Evolutionary conservation across 1,140 invertebrate species (phyloP).

Genomic region (Littorina saxatilis): DNA sequence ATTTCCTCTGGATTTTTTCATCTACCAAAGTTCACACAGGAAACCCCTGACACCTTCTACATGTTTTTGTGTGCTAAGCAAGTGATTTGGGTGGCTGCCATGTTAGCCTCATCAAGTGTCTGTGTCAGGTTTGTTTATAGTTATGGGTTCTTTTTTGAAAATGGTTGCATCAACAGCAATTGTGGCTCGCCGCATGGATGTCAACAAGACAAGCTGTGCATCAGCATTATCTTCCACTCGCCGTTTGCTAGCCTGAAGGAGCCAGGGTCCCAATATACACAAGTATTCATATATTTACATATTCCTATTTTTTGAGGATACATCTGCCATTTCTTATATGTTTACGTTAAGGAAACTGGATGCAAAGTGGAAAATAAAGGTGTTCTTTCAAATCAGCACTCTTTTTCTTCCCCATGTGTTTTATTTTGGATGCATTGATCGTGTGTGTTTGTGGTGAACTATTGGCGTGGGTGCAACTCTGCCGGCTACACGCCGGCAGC

Average conservation of each 20-base stretch:
- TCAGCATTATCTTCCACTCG: slow-evolving; percentile 38
- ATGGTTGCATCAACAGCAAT: neutral
- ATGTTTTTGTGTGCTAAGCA: no score
- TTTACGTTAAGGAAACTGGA: slow-evolving; percentile 52
- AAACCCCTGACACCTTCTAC: neutral
- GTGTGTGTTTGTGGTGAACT: no score
- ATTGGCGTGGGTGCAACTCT: no score
- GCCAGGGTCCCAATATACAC: slow-evolving; percentile 46
- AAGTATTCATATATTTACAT: slow-evolving; percentile 55
- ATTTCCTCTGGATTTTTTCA: neutral
- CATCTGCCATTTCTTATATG: slow-evolving; percentile 54
- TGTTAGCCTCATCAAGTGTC: neutral
- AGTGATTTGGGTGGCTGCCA: slow-evolving; percentile 11
- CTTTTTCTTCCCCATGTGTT: neutral
- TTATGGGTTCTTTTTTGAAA: neutral
- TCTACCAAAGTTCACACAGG: neutral
- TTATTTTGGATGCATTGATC: neutral
- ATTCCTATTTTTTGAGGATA: slow-evolving; percentile 58
- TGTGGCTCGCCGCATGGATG: neutral
- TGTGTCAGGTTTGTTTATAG: neutral
- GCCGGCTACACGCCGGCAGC: no score
- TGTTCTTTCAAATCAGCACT: slow-evolving; percentile 40
- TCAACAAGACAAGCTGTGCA: slow-evolving; percentile 33
- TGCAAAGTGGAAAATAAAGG: slow-evolving; percentile 55
- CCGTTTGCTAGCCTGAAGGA: slow-evolving; percentile 38